These are phyloP conservation scores for Mechanitis mazaeus DNA, from an alignment of 2,888 invertebrate genomes.

Conservation along the genomic window DNA sequence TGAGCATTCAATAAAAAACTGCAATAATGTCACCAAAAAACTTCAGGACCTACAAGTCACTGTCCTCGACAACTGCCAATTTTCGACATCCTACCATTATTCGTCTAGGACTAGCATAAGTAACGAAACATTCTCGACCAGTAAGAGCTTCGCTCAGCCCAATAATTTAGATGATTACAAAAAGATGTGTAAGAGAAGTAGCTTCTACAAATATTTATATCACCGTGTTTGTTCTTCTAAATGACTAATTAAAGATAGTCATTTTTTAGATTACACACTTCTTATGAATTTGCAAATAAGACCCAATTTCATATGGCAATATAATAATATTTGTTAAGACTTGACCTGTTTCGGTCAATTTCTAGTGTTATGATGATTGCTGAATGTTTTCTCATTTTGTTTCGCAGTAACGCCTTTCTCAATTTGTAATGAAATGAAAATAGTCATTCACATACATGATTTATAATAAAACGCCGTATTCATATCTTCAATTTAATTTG, in stretches of 20 bases:
- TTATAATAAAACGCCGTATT: not conserved
- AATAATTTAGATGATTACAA: no score
- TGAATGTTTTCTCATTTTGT: constrained; percentile 14
- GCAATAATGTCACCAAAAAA: no score
- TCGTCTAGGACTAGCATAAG: no score
- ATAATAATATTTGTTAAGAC: constrained; percentile 9
- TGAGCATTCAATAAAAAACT: no score
- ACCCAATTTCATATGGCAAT: not conserved
- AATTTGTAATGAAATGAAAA: not conserved
- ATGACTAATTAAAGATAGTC: not conserved
- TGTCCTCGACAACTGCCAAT: no score
- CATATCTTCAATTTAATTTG: no score
- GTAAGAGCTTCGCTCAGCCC: no score
- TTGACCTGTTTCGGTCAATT: constrained; percentile 17
- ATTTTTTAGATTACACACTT: not conserved
- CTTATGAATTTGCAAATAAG: constrained; percentile 3
- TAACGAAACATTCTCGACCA: no score
- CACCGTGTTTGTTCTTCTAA: not conserved
- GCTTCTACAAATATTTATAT: not conserved
- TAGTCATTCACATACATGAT: not conserved
- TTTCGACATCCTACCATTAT: no score
- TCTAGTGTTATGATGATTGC: constrained; percentile 10
- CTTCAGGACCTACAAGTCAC: no score
- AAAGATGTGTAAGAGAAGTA: constrained; percentile 2
- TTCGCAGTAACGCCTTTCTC: constrained; percentile 8